Base-by-base conservation (phyloP, 2,888 invertebrate genomes). In the Epirrhoe alternata region DNA sequence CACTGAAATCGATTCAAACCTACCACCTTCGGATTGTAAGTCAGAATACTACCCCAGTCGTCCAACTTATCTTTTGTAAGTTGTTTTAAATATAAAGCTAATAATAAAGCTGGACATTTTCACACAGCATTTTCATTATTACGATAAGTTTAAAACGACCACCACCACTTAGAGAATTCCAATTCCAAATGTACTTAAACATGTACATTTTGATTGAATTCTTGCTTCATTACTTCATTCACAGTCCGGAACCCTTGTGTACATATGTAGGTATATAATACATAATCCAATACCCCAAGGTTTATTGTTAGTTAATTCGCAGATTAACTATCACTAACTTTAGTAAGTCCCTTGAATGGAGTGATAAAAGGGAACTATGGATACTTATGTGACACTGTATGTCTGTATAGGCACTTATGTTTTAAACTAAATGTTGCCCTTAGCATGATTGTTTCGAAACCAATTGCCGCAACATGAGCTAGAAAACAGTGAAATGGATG, bases 241-340 rank as follows among this genome's bases (percentile, higher is more conserved):
- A 45, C 45, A 6, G 1, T 16, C 47, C 47, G 47, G 47, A 47
- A 16, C 16, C 47, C 47, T 47, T 47, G 14, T 47, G 47, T 47
- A 47, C 14, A 7, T 47, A 47, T 31, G 24, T 52, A 52, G 12
- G 52, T 58, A 49, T 38, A 17, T 57, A 14, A n/a, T 58, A 55
- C 56, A 66, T 54, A 66, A 65, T 63, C 65, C 55, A 64, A 60
- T 54, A 38, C 59, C 64, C 64, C 31, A 55, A 24, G 64, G 62
- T 70, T 72, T 69, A 70, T 65, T 65, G 68, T 72, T 66, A 58
- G 68, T 65, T 64, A 69, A 69, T 67, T 55, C 64, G 54, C 50
- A 61, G 68, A 68, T 64, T 64, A 64, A 57, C 53, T 53, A 56
- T 14, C 45, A 61, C 50, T 61, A 24, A 67, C 56, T 56, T 56